phyloP scores from a whole-genome alignment of 2,113 vertebrate species.

The Sebastes schlegelii region DNA sequence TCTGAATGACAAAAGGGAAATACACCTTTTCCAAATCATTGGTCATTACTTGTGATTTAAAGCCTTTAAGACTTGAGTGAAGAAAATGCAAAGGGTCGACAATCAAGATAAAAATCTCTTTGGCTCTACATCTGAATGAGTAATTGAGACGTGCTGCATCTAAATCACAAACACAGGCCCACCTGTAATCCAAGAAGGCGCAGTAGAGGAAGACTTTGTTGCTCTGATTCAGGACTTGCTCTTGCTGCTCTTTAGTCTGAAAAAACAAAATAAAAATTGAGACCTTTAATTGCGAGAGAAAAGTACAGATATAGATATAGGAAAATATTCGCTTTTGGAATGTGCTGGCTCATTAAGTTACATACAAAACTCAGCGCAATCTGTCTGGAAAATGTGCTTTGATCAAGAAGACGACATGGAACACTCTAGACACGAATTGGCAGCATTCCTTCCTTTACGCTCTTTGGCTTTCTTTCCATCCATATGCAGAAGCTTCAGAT shows the following conservation, averaged over 20 bases:
- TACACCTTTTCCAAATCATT: conserved; percentile 34
- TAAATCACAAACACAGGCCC: conserved; percentile 50
- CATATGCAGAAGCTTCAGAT: conserved; percentile 7
- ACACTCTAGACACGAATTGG: conserved; percentile 18
- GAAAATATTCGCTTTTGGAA: conserved; percentile 21
- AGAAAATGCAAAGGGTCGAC: conserved; percentile 6
- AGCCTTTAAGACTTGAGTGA: conserved; percentile 13
- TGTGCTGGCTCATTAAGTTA: conserved; percentile 1
- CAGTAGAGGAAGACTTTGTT: conserved; percentile 92
- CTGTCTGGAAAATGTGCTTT: conserved; percentile 36
- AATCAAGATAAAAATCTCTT: conserved; percentile 35
- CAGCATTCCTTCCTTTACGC: conserved; percentile 11
- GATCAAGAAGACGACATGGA: conserved; percentile 20
- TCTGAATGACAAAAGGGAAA: conserved; percentile 43
- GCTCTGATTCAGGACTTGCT: conserved; percentile 85
- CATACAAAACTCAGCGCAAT: conserved; percentile 27
- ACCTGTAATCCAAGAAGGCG: conserved; percentile 97
- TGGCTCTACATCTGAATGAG: conserved; percentile 33
- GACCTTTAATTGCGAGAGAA: neutral
- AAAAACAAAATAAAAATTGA: conserved; percentile 42
- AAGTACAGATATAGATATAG: conserved; percentile 7
- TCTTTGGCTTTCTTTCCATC: conserved; percentile 22
- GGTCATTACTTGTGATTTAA: conserved; percentile 34
- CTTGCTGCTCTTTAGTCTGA: conserved; percentile 88
- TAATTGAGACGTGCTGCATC: conserved; percentile 27